Conservation (phyloP, 2,113 vertebrate species). For the Megalops atlanticus region DNA sequence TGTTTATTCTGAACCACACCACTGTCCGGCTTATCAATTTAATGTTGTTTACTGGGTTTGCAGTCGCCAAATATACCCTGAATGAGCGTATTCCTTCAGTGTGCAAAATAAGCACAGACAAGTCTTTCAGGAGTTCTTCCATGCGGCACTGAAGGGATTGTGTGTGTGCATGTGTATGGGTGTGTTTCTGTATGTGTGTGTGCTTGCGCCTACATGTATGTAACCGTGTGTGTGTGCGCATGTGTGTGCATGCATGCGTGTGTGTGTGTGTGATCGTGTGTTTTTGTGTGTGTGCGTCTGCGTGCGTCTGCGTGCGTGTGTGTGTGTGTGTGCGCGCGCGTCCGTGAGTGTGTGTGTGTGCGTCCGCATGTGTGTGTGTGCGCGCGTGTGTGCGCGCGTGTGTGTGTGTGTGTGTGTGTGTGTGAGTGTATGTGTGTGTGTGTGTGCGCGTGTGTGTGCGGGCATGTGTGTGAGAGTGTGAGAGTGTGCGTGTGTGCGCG, state of each 20-base stretch:
- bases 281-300: slow-evolving; percentile 13
- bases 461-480: background rate
- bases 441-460: background rate
- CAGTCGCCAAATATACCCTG: no score
- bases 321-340: slow-evolving; percentile 4
- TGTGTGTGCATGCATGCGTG: background rate
- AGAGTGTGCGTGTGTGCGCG: no score
- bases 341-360: no score
- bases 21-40: background rate
- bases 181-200: background rate
- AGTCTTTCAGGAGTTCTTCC: no score
- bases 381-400: background rate
- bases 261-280: background rate
- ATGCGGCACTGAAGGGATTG: no score
- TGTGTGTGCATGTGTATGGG: background rate
- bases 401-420: slow-evolving; percentile 7
- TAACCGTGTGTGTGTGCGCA: background rate
- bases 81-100: no score
- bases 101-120: no score
- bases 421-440: no score
- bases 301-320: slow-evolving; percentile 20
- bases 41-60: no score
- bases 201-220: no score
- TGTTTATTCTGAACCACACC: background rate
- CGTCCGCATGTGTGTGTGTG: no score